A percentile compares a stretch with the other conserved stretches of the same genome.
These are phyloP conservation scores for Melinopterus prodromus DNA, from an alignment of 2,888 invertebrate species.

Conservation along the genomic window DNA sequence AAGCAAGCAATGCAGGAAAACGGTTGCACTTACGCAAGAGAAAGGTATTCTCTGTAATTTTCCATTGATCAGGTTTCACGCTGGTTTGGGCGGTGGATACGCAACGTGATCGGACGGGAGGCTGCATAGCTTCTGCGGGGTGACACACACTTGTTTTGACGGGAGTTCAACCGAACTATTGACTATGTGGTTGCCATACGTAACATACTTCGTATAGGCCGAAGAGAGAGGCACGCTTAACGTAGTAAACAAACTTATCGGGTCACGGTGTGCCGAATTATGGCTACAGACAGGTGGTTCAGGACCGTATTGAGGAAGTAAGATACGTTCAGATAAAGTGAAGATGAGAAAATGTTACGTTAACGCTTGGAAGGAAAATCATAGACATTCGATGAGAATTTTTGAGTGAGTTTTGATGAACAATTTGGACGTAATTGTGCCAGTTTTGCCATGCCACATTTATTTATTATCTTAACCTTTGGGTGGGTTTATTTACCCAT, in stretches of 20 bases:
- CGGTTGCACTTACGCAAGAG: background rate
- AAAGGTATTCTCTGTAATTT: background rate
- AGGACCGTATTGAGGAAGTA: background rate
- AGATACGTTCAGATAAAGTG: background rate
- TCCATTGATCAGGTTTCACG: background rate
- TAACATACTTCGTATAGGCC: background rate
- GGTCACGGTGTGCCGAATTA: background rate
- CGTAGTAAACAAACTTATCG: background rate
- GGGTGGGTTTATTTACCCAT: no score
- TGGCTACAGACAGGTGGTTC: background rate
- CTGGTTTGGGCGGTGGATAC: background rate
- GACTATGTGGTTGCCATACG: background rate
- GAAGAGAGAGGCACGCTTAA: background rate
- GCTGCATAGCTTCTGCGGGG: background rate
- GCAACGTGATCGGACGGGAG: background rate
- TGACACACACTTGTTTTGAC: background rate
- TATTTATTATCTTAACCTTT: no score
- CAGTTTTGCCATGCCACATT: no score
- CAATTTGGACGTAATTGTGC: no score
- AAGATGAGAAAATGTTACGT: no score
- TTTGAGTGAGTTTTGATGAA: no score
- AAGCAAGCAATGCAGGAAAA: background rate
- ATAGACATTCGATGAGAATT: no score
- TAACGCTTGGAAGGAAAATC: no score
- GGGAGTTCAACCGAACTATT: background rate